Conservation (phyloP, 2,113 vertebrate species). For the Oryctolagus cuniculus region DNA sequence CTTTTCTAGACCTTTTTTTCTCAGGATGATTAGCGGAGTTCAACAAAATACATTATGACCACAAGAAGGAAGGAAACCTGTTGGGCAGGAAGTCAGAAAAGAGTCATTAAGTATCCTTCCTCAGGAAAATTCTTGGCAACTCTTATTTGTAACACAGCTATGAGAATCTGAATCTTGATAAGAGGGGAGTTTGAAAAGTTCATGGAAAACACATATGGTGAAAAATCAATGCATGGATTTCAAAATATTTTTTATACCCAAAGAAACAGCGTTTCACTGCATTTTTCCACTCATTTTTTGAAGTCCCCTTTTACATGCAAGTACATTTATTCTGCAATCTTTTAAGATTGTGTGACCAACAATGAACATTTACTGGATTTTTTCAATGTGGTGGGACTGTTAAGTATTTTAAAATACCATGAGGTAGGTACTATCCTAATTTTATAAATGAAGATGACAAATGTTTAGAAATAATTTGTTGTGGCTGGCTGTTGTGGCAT, state of each 20-base stretch:
- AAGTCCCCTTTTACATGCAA: neutral
- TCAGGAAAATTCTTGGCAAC: neutral
- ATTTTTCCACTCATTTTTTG: too few species aligned
- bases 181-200: too few species aligned
- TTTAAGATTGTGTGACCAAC: neutral
- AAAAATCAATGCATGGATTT: too few species aligned
- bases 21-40: neutral
- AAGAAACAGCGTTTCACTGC: too few species aligned
- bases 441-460: neutral
- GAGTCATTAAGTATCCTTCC: slow-evolving; percentile 5
- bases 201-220: too few species aligned
- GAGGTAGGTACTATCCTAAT: neutral
- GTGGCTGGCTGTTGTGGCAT: too few species aligned
- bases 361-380: neutral
- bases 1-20: too few species aligned
- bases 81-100: slow-evolving; percentile 18
- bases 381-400: neutral
- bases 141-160: slow-evolving; percentile 15
- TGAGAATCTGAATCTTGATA: neutral
- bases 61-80: neutral
- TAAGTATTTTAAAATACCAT: neutral
- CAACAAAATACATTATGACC: neutral
- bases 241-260: too few species aligned
- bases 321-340: neutral
- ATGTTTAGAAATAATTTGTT: neutral